Base-by-base conservation (phyloP, 2,113 vertebrate species). In the Collichthys lucidus region DNA sequence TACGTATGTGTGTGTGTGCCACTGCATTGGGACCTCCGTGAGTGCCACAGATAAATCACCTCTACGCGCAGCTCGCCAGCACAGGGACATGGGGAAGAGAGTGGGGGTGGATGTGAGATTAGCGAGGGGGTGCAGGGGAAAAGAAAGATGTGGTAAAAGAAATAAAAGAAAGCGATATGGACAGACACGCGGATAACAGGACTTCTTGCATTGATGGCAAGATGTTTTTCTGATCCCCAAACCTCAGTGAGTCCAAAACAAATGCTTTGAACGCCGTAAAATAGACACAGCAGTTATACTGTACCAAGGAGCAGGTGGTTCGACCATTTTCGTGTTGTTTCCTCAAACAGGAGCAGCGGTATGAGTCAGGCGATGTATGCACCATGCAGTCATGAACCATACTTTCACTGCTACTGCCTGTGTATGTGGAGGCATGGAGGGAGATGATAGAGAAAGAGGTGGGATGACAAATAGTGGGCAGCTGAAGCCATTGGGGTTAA, bases 41-140 rank as follows among this genome's bases (percentile, higher is more conserved):
- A 95, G 84, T 82, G 93, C 93, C 93, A 95, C 94, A 96, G 94
- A 96, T 96, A 95, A 97, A 97, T 96, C 95, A 96, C 91, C 93
- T 87, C 2, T 82, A 93, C 84, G 92, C 57, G 0, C 87, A 84
- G 74, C 92, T 91, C 86, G 71, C 92, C 93, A 93, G 94, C 93
- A 85, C 56, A 84, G 92, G 93, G 92, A 92, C 89, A 89, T 57
- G 55, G 83, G 65, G 84, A 49, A 49, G 46, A 49, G 46, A 8
- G 70, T 66, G 71, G 80, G 90, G 86, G 88, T 40, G 50, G 79
- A 79, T 67, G 75, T 77, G 73, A 91, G 86, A 94, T 86, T 84
- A 86, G 76, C 83, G 78, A 82, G 68, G 62, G 62, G 85, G 62
- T 66, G 77, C 15, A 70, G 16, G 22, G 57, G 12, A 53, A 80